Evolutionary conservation across 2,888 invertebrate genomes (phyloP).

Genomic region (Netelia virgata): DNA sequence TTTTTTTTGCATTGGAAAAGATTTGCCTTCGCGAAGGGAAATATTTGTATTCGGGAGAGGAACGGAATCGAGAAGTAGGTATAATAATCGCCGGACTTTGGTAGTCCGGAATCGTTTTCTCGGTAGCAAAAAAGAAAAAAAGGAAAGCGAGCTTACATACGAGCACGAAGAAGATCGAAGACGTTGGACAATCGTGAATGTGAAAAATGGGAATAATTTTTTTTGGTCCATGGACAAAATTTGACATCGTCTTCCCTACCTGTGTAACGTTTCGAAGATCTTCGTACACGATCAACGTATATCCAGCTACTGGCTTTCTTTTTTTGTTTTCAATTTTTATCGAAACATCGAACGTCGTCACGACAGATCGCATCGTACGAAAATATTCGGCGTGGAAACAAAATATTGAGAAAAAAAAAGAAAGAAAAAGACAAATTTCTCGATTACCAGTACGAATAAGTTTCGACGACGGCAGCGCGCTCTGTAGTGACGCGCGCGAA

Average conservation of each 20-base stretch:
- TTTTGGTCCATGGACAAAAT: constrained; percentile 3
- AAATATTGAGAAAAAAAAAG: neutral
- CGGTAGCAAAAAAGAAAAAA: neutral
- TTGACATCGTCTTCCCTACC: constrained; percentile 1
- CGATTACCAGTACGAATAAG: neutral
- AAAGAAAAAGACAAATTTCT: neutral
- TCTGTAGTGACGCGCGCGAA: constrained; percentile 28
- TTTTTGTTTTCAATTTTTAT: neutral
- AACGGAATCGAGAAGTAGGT: constrained; percentile 1
- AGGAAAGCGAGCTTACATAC: neutral
- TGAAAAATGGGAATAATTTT: neutral
- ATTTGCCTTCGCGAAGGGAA: neutral
- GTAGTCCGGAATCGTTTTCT: neutral
- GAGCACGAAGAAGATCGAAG: constrained; percentile 35
- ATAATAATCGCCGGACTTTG: constrained; percentile 32
- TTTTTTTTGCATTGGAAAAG: neutral
- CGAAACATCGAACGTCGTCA: constrained; percentile 9
- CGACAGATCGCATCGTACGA: constrained; percentile 15
- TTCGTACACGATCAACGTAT: constrained; percentile 13
- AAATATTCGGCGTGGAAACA: constrained; percentile 10
- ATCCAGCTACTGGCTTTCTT: constrained; percentile 12
- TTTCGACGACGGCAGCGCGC: constrained; percentile 2
- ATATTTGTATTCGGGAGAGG: neutral
- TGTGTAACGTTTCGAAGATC: constrained; percentile 36
- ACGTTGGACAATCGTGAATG: constrained; percentile 6